Evolutionary conservation across 2,113 vertebrate genomes (phyloP), one percentile per base, ranked within the genome.

Genomic region (Psettodes erumei): DNA sequence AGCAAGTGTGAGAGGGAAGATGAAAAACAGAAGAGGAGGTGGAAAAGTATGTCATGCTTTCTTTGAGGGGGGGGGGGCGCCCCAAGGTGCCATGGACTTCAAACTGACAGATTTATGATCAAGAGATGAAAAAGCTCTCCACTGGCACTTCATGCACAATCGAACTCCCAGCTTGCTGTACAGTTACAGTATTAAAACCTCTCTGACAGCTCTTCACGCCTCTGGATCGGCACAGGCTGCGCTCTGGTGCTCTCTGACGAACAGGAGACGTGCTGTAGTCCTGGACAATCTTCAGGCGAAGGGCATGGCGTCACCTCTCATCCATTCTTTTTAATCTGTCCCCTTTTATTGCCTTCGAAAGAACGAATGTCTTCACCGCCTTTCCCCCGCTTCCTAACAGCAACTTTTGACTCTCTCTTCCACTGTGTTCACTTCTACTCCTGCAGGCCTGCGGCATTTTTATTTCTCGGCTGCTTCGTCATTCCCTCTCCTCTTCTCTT

Each of bases 21-120:
- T 82, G 84, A 87, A 64, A 85, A 84, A 83, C 62, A 84, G 77
- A 80, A 12, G 47, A 71, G 77, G 79, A 76, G 75, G 67, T 75
- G 50, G 69, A 74, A 79, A 78, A 90, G 72, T 78, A 82, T 80
- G 75, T 82, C 77, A 56, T 48, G 71, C 55, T 72, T 81, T 77
- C 75, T 84, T 35, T n/a, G n/a, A 21, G 19, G 58, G 45, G 78
- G 84, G 81, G 60, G 43, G 70, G 63, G 38, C 18, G 64, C 54
- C 85, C 74, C 35, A 37, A 32, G 59, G 55, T 53, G 25, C 33
- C 8, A 2, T 28, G 63, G 77, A 74, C 71, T 81, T 71, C 67
- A 71, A 54, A 65, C 60, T 65, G 53, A 38, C 71, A 81, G 68
- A 71, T 50, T 65, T 71, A 60, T 71, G 78, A 83, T 85, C 80